Percentiles rank a stretch among this genome's conserved stretches.
Evolutionary conservation across 2,888 invertebrate genomes (phyloP).

Genomic region (Argynnis bischoffii): DNA sequence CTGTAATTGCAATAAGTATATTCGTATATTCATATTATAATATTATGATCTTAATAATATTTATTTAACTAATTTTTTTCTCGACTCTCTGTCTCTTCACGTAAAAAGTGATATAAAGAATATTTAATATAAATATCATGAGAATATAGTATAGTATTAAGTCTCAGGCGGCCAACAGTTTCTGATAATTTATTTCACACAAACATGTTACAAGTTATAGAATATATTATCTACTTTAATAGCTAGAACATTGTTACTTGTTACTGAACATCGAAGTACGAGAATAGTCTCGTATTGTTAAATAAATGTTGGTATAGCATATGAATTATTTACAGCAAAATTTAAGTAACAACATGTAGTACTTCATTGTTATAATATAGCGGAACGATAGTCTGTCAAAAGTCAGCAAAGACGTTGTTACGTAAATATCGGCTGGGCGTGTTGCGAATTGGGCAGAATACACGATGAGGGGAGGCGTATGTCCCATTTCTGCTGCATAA

Average conservation of each 20-base stretch:
- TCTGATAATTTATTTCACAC: too few species aligned
- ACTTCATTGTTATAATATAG: constrained; percentile 36
- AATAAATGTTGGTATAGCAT: background rate
- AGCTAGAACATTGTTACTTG: background rate
- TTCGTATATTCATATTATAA: too few species aligned
- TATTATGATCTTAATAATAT: too few species aligned
- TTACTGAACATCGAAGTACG: background rate
- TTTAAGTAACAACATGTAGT: constrained; percentile 30
- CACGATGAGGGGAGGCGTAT: constrained; percentile 73
- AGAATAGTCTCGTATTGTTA: background rate
- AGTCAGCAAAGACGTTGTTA: constrained; percentile 74
- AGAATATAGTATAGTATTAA: constrained; percentile 28
- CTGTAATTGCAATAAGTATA: too few species aligned
- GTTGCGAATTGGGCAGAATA: constrained; percentile 78
- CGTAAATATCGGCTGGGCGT: constrained; percentile 79
- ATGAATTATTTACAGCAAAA: constrained; percentile 5
- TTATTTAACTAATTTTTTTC: too few species aligned
- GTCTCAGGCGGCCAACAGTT: too few species aligned
- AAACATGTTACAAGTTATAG: too few species aligned
- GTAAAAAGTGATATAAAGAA: too few species aligned
- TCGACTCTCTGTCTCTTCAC: too few species aligned
- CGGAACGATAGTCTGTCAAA: constrained; percentile 64
- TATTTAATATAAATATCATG: constrained; percentile 34
- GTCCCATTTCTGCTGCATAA: constrained; percentile 67
- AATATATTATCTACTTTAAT: background rate